These are phyloP conservation scores for Poeciliopsis presidionis DNA, from an alignment of 2,797 vertebrate species.

Conservation along the genomic window DNA sequence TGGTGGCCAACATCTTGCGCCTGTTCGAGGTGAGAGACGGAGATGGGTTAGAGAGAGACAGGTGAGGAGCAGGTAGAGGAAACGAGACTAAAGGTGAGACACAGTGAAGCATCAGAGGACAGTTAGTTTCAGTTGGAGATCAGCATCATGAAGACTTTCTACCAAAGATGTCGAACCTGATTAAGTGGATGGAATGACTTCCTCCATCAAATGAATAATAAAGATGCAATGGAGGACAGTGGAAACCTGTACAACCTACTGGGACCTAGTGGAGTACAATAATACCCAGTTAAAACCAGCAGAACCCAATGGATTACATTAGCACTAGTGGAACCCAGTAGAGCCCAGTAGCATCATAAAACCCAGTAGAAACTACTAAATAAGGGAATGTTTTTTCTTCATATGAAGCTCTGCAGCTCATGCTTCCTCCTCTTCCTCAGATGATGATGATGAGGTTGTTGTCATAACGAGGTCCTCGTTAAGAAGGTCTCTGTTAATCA, in stretches of 20 bases:
- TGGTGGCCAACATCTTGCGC: constrained; percentile 92
- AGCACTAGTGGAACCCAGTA: not conserved
- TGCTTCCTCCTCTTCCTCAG: constrained; percentile 22
- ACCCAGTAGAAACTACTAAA: not conserved
- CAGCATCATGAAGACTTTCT: not conserved
- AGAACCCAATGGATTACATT: not conserved
- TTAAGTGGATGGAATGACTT: not conserved
- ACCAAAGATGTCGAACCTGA: not conserved
- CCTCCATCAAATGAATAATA: not conserved
- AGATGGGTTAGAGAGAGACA: not conserved
- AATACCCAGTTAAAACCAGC: not conserved
- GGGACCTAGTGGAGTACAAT: too few species aligned
- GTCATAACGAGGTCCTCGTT: constrained; percentile 47
- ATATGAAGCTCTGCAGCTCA: not conserved
- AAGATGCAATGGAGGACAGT: not conserved
- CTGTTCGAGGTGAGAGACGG: constrained; percentile 84
- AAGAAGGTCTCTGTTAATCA: constrained; percentile 61
- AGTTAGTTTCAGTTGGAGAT: not conserved
- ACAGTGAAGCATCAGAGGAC: not conserved
- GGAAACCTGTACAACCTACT: not conserved
- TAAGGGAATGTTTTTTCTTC: not conserved
- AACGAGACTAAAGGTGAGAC: not conserved
- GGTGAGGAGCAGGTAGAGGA: not conserved
- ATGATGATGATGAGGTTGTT: constrained; percentile 21
- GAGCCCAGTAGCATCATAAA: not conserved